phyloP scores from a whole-genome alignment of 2,113 vertebrate genomes.

The Syngnathus typhle region DNA sequence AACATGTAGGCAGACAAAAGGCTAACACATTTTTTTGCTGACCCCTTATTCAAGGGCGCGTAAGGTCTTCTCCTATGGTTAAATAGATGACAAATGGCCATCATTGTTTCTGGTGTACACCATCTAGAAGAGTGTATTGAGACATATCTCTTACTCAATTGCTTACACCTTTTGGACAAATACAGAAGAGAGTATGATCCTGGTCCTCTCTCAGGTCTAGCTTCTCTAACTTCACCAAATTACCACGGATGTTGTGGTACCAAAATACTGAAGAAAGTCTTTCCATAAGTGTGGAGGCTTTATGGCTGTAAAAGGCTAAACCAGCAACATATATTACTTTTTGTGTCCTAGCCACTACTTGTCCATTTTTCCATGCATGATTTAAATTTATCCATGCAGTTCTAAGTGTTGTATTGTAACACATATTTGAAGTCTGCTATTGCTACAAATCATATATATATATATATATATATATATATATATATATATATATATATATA shows the following conservation, averaged over 20 bases:
- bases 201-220: neutral
- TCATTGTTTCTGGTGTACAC: constrained; percentile 9
- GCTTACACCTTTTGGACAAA: neutral
- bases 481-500: neutral
- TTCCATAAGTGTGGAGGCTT: neutral
- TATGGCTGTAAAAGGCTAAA: neutral
- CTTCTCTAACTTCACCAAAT: neutral
- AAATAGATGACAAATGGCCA: constrained; percentile 7
- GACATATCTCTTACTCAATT: neutral
- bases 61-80: constrained; percentile 27
- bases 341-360: neutral
- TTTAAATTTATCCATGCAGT: neutral
- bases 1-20: constrained; percentile 50
- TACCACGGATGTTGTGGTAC: neutral
- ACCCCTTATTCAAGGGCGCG: constrained; percentile 34
- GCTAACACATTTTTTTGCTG: constrained; percentile 52
- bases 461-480: neutral
- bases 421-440: constrained; percentile 25
- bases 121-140: neutral
- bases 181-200: neutral
- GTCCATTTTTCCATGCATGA: neutral
- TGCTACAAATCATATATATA: constrained; percentile 23
- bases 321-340: neutral
- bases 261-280: neutral
- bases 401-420: neutral